Percentiles rank a stretch among this genome's conserved stretches.
phyloP scores from a whole-genome alignment of 2,888 invertebrate genomes.

The Apamea crenata region DNA sequence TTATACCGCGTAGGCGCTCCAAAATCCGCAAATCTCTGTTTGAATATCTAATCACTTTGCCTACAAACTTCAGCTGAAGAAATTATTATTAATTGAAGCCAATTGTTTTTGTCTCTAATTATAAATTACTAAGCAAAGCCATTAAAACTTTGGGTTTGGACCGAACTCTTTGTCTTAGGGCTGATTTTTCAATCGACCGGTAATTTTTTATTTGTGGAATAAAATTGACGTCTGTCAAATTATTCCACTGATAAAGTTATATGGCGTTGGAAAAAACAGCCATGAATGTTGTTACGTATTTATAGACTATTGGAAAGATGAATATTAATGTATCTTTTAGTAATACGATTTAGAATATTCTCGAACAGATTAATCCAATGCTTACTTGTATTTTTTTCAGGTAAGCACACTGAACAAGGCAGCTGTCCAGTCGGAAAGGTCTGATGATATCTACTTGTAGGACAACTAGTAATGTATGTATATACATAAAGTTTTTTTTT shows the following conservation, averaged over 20 bases:
- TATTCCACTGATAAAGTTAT: too few relatives aligned
- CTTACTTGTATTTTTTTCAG: neutral
- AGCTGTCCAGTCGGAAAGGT: neutral
- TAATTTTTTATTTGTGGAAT: too few relatives aligned
- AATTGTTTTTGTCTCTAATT: slow-evolving; percentile 31
- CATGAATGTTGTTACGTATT: neutral
- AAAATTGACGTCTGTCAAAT: too few relatives aligned
- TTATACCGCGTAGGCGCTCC: neutral
- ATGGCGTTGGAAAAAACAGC: too few relatives aligned
- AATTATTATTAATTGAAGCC: slow-evolving; percentile 20
- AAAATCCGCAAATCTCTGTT: neutral
- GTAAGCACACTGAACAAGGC: neutral
- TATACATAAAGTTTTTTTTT: neutral
- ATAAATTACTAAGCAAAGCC: slow-evolving; percentile 37
- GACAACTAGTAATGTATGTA: neutral
- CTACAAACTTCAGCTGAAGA: neutral
- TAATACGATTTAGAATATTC: neutral
- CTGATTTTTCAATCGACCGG: too few relatives aligned
- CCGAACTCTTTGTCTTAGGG: slow-evolving; percentile 14
- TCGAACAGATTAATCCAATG: neutral
- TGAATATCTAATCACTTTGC: slow-evolving; percentile 19
- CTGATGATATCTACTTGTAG: neutral
- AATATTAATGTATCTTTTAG: neutral
- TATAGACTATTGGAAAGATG: slow-evolving; percentile 12
- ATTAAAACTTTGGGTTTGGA: slow-evolving; percentile 35